Conservation (phyloP, 64 coral and sea anemone genomes). For the Montipora foliosa region DNA sequence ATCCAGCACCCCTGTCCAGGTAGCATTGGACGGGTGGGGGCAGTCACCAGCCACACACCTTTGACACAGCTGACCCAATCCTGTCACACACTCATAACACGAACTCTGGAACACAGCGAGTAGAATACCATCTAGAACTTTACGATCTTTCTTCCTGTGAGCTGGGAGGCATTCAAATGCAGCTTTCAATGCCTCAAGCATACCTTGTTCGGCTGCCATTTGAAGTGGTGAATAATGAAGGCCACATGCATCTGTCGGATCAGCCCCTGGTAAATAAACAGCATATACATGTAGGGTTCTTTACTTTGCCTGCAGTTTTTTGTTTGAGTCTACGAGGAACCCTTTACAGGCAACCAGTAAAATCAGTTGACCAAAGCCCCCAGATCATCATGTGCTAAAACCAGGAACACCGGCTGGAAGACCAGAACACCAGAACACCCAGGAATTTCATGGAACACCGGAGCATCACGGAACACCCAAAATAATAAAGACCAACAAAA, state of each 20-base stretch:
- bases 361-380: too few species aligned
- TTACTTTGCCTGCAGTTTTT: too few species aligned
- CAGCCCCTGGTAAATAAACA: constrained; percentile 67
- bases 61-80: constrained; percentile 70
- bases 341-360: too few species aligned
- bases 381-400: too few species aligned
- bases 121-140: constrained; percentile 66
- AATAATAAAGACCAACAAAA: too few species aligned
- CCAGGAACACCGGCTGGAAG: too few species aligned
- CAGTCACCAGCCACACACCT: constrained; percentile 52
- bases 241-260: constrained; percentile 71
- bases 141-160: constrained; percentile 33
- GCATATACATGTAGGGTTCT: not conserved
- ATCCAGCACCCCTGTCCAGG: constrained; percentile 79
- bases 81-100: constrained; percentile 88
- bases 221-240: constrained; percentile 81
- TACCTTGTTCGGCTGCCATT: constrained; percentile 94
- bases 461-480: too few species aligned
- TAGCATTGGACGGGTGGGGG: constrained; percentile 72
- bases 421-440: too few species aligned
- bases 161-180: constrained; percentile 75
- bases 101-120: constrained; percentile 84
- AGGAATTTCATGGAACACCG: too few species aligned
- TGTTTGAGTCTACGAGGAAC: too few species aligned
- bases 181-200: constrained; percentile 61